Evolutionary conservation across 2,113 vertebrate genomes (phyloP), one percentile per base, ranked within the genome.

Genomic region (Sebastes schlegelii): DNA sequence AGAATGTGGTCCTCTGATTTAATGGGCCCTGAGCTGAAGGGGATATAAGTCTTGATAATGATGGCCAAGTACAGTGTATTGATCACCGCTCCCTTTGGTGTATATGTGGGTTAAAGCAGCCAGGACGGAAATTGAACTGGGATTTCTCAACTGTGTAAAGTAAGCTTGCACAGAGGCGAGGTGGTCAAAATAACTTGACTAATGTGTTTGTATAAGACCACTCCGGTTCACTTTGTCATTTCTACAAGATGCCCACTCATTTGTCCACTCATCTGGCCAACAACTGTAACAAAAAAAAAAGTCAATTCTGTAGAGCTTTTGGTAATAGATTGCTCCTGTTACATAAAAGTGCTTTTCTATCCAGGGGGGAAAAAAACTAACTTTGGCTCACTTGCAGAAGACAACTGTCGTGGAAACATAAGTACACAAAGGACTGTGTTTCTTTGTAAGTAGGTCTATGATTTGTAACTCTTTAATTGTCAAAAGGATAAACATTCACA

Each of bases 11-110:
- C 81, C 84, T 89, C 86, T 92, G 91, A 93, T 94, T 94, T 92
- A 94, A 94, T 89, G 88, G 89, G 82, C 86, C 81, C 89, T 67
- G 90, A 88, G 89, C 82, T 86, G 86, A 89, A 74, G 90, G 91
- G 92, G 88, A 90, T 85, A 92, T 93, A 91, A 84, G 92, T 94
- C 91, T 93, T 93, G 86, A 94, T 95, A 94, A 96, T 94, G 92
- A 94, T 90, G 79, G 86, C 90, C 78, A 88, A 94, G 88, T 90
- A 88, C 88, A 83, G 82, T 74, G 77, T 95, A 95, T 95, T 93
- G 94, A 95, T 95, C 91, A 92, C 71, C 63, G 52, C 86, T 91
- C 83, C 88, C 92, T 87, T 86, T 88, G 90, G 85, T 90, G 89
- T 88, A 85, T 89, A 62, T 89, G 89, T 77, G 80, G 84, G 89